Evolutionary conservation across 2,797 vertebrate genomes (phyloP).

Genomic region (Sebastes hopkinsi): DNA sequence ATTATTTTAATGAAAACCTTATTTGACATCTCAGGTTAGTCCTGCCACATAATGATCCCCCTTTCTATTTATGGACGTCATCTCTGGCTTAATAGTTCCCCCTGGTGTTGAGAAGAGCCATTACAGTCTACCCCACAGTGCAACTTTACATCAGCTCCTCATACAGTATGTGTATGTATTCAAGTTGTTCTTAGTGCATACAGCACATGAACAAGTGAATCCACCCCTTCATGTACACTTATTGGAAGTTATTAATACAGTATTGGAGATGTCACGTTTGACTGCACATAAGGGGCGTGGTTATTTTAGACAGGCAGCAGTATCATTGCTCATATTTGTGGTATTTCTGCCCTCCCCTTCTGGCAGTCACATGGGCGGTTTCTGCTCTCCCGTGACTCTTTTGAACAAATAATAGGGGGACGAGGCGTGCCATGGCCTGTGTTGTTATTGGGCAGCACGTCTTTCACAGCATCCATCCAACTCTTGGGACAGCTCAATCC

Average conservation of each 20-base stretch:
- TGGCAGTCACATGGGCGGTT: conserved; percentile 73
- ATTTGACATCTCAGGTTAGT: background rate
- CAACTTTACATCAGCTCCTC: conserved; percentile 2
- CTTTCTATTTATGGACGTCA: background rate
- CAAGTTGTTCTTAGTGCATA: background rate
- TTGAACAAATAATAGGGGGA: conserved; percentile 56
- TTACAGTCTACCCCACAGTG: background rate
- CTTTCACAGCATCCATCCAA: conserved; percentile 41
- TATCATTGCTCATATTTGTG: conserved; percentile 30
- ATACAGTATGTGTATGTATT: background rate
- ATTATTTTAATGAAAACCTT: background rate
- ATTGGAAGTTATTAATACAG: background rate
- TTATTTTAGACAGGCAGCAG: background rate
- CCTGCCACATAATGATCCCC: background rate
- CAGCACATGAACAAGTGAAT: background rate
- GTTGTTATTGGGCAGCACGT: conserved; percentile 55
- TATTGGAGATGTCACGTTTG: background rate
- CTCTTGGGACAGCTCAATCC: background rate
- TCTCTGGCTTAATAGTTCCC: conserved; percentile 9
- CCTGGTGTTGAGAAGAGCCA: conserved; percentile 10
- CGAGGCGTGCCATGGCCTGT: conserved; percentile 57
- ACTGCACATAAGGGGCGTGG: conserved; percentile 31
- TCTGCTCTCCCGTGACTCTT: conserved; percentile 73
- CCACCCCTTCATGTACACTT: background rate
- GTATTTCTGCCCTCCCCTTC: conserved; percentile 41